Base-by-base conservation (phyloP, 2,888 invertebrate genomes). In the Mesorhabditis sp. region DNA sequence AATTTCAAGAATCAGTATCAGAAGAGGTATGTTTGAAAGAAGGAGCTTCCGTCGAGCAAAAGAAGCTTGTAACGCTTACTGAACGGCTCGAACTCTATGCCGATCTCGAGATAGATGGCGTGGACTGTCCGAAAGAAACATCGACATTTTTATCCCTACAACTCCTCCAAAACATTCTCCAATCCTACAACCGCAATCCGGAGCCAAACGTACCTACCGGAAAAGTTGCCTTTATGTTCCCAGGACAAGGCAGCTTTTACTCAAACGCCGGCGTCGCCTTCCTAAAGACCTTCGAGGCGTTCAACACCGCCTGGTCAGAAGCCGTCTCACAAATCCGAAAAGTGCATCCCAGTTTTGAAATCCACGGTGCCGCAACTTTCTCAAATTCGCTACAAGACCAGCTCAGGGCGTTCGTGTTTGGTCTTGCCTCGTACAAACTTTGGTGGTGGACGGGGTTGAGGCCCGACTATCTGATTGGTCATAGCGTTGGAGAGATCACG, bases 211-310 rank as follows among this genome's bases (percentile, higher is more conserved):
- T 65, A 43, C 6, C 44, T 6, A 65, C 66, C 4, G 66, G 68
- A 4, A 79, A 78, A 67, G 62, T 72, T 5, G 78, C 74, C 0
- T 66, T 80, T 68, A 72, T 80, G 72, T 73, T 80, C 45, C 69
- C 76, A 5, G 81, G 81, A 5, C 81, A 81, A 73, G 81, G 81
- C n/a, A 72, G 75, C 0, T 79, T 79, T 61, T 80, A 78, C 63
- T 72, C 74, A 50, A 50, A 10, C 7, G 58, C 58, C n/a, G 58
- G 58, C 7, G 58, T 13, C 7, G n/a, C 7, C n/a, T n/a, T 50
- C 7, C 10, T 10, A 10, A 50, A 50, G n/a, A n/a, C 58, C n/a
- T 50, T 50, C n/a, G 58, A 50, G 58, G 58, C 58, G 7, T 50
- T 50, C n/a, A 13, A 10, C n/a, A 13, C 58, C 7, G n/a, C 7